These are phyloP conservation scores for Psilopsiagon aymara DNA, from an alignment of 2,113 vertebrate species.

Conservation along the genomic window DNA sequence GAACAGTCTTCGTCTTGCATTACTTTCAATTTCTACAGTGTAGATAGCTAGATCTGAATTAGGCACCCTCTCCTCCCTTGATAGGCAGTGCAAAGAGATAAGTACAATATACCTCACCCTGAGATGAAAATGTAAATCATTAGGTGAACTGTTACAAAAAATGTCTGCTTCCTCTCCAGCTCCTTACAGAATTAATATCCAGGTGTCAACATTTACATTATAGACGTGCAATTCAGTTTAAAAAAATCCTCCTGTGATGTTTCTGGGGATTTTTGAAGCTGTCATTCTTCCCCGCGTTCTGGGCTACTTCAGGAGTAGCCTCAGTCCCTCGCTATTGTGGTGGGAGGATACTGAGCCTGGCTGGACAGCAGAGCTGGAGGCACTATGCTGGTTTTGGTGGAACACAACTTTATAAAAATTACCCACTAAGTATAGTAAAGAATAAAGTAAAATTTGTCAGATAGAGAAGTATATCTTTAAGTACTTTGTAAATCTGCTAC, in stretches of 20 bases:
- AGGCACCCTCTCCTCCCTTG: not conserved
- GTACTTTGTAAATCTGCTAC: not conserved
- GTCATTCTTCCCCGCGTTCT: not conserved
- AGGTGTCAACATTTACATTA: not conserved
- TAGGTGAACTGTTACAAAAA: not conserved
- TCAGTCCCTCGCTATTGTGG: rapidly evolving
- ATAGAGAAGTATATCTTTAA: not conserved
- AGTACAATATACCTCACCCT: not conserved
- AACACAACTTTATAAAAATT: not conserved
- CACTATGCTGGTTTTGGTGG: not conserved
- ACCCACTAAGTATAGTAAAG: not conserved
- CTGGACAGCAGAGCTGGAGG: not conserved
- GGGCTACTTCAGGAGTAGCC: not conserved
- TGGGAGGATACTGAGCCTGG: not conserved
- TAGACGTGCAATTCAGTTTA: not conserved
- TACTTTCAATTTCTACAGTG: not conserved
- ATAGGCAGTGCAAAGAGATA: not conserved
- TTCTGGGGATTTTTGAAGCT: not conserved
- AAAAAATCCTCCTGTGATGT: not conserved
- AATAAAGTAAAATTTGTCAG: not conserved
- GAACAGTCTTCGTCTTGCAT: not conserved
- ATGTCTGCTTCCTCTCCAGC: not conserved
- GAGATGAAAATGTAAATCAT: rapidly evolving
- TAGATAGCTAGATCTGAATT: not conserved
- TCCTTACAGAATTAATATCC: not conserved